Conservation (phyloP, 2,888 invertebrate genomes). For the Hydrotaea cyrtoneurina region DNA sequence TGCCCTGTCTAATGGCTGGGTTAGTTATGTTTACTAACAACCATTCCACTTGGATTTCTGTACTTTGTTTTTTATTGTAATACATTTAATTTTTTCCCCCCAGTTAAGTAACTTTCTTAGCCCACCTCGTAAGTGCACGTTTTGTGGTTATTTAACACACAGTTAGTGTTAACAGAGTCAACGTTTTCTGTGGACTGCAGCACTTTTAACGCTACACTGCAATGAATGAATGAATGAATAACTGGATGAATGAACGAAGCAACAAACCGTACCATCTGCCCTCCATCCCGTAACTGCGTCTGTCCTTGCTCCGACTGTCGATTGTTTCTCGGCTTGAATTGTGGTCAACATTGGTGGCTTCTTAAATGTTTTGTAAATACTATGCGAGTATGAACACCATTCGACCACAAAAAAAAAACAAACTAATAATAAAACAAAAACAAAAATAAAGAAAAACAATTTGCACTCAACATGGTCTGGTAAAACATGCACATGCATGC, state of each 20-base stretch:
- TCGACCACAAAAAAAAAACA: slow-evolving; percentile 20
- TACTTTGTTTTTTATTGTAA: no score
- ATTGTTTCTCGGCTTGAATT: slow-evolving; percentile 54
- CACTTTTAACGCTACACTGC: slow-evolving; percentile 18
- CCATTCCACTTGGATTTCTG: no score
- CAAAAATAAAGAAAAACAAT: slow-evolving; percentile 45
- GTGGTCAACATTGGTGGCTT: slow-evolving; percentile 68
- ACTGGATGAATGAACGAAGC: neutral
- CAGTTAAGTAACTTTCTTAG: no score
- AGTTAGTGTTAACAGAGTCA: slow-evolving; percentile 25
- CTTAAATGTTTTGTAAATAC: slow-evolving; percentile 65
- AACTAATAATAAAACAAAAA: slow-evolving; percentile 23
- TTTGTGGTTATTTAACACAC: slow-evolving; percentile 35
- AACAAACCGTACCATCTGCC: neutral
- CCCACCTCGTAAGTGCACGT: neutral
- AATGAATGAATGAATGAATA: slow-evolving; percentile 23
- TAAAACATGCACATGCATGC: slow-evolving; percentile 55
- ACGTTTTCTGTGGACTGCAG: slow-evolving; percentile 16
- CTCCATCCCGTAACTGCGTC: neutral
- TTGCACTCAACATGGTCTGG: slow-evolving; percentile 60
- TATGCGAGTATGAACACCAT: neutral
- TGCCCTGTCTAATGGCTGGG: no score
- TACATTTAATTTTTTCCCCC: no score
- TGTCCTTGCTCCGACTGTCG: slow-evolving; percentile 22
- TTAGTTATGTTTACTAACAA: no score